Evolutionary conservation across 37 sponge, comb jelly and placozoan species (phyloP), one percentile per base, ranked within the genome.

Genomic region (Geodia barretti): DNA sequence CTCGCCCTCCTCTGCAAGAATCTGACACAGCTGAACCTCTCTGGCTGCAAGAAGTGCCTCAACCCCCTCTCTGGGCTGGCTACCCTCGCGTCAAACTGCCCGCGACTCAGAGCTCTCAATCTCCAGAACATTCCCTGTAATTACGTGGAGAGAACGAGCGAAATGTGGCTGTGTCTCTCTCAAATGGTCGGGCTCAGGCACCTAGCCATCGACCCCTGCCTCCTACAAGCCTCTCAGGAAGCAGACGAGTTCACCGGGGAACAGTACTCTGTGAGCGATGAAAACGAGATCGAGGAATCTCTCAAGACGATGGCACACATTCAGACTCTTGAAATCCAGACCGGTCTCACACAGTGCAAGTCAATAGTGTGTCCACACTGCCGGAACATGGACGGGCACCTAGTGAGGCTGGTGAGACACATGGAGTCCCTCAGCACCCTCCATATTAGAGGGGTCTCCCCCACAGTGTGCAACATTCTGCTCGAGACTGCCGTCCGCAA

Each of bases 201-300:
- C 29, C 70, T 70, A 34, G 70, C 70, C 23, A 70, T 35, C 7
- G 65, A 23, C 30, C 65, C 65, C 25, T 64, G 65, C n/a, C 30
- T 64, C 29, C 7, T 64, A 7, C 65, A 29, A 7, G 30, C 65
- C 65, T 47, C 54, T 17, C 54, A 47, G 14, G 54, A 47, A 47
- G 54, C 54, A 47, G 54, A 47, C 14, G 54, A 47, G 14, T 47
- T 47, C 54, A 47, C 54, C 7, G 54, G 54, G 14, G 54, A 47
- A 14, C 54, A 47, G 14, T 47, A 47, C 14, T 47, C 54, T 17
- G 54, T 14, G 14, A 47, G 54, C 14, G 54, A 47, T 14, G 54
- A 47, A 14, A 47, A 47, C 14, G 54, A 47, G 14, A 47, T 47
- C 14, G 54, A 47, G 14, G 54, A 47, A 14, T 47, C 54, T 7